Conservation (phyloP, 2,113 vertebrate genomes). For the Gila orcuttii region DNA sequence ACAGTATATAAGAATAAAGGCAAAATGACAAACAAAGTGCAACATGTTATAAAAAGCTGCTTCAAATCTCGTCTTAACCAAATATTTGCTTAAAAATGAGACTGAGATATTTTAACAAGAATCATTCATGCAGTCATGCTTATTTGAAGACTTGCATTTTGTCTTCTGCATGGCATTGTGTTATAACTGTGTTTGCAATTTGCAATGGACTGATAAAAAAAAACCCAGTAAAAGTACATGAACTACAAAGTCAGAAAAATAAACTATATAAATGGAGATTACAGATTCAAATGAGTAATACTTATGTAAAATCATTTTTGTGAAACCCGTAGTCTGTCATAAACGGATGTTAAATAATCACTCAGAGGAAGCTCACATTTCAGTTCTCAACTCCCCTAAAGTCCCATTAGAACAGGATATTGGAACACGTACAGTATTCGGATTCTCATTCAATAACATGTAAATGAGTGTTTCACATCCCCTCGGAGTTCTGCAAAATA, state of each 20-base stretch:
- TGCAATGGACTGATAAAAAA: neutral
- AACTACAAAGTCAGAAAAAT: neutral
- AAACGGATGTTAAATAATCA: neutral
- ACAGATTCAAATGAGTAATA: neutral
- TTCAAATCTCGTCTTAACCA: neutral
- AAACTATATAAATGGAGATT: neutral
- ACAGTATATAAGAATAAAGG: too few species aligned
- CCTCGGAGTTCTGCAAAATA: neutral
- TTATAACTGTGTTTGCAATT: neutral
- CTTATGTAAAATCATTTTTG: neutral
- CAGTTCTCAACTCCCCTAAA: neutral
- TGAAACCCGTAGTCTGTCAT: neutral
- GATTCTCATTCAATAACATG: slow-evolving; percentile 15
- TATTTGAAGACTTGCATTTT: neutral
- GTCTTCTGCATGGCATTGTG: neutral
- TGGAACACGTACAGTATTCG: neutral
- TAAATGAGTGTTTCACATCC: neutral
- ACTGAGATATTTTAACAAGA: neutral
- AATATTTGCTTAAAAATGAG: neutral
- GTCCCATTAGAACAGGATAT: neutral
- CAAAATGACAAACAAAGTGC: too few species aligned
- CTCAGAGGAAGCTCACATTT: neutral
- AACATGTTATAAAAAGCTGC: neutral
- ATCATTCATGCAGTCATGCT: neutral
- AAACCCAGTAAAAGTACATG: neutral